Base-by-base conservation (phyloP, 2,888 invertebrate genomes). In the Glyphotaelius pellucidus region DNA sequence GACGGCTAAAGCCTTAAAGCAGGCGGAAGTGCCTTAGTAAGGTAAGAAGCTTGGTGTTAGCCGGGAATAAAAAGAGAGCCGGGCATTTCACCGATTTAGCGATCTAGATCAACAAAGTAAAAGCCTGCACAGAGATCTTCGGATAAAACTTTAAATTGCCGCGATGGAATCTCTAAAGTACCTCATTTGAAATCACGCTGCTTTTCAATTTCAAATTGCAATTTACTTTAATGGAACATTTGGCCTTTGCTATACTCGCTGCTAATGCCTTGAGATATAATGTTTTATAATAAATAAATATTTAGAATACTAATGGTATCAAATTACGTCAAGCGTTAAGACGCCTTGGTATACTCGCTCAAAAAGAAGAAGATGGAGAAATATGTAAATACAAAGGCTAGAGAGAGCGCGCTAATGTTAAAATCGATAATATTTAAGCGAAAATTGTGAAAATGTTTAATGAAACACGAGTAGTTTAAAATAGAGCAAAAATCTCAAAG, bases 181-280 rank as follows among this genome's bases (percentile, higher is more conserved):
- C 86, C 86, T 42, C 86, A 86, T 86, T 86, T 86, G n/a, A 86
- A 86, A 86, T 86, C 42, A n/a, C 30, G 86, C 14, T 38, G n/a
- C 86, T 86, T 86, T 86, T 86, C 86, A 25, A 86, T 86, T 86
- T 86, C 35, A 85, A 38, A 85, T 85, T 42, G 86, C 42, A 42
- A 86, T 86, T 86, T n/a, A 86, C n/a, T 86, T 86, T 42, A 86
- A 42, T 42, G 38, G 42, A 86, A 86, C 42, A 86, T 86, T 86
- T 86, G 30, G 86, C 86, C n/a, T 5, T 35, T 83, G 19, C 35
- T 83, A 11, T 67, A 67, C 67, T n/a, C 25, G 7, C 67, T 67
- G 25, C 67, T 19, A 67, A 25, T 67, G 67, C 25, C 67, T 67
- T 5, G 67, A 25, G 25, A n/a, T 67, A 67, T 67, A 15, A 47